These are phyloP conservation scores for Pyrgilauda ruficollis DNA, from an alignment of 2,113 vertebrate genomes.

Conservation along the genomic window DNA sequence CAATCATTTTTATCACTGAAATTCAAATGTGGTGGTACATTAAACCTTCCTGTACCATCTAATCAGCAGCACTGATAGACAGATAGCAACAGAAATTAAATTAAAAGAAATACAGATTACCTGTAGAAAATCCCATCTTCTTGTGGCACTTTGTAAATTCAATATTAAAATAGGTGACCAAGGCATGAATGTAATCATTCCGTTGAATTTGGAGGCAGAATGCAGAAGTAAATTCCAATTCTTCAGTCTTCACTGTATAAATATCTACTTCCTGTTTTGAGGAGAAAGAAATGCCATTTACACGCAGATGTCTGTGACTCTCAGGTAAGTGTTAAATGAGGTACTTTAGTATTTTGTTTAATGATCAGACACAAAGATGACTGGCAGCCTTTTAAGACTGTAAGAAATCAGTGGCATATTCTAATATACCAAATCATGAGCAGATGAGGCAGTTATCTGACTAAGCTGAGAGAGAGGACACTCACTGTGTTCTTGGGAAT, in stretches of 20 bases:
- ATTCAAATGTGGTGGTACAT: neutral
- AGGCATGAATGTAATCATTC: slow-evolving; percentile 93
- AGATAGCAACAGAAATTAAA: neutral
- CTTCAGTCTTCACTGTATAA: slow-evolving; percentile 93
- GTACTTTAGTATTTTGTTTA: neutral
- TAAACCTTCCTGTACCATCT: neutral
- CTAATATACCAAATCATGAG: neutral
- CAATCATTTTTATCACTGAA: neutral
- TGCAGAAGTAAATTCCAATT: slow-evolving; percentile 89
- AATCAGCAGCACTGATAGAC: neutral
- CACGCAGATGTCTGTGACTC: neutral
- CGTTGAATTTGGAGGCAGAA: slow-evolving; percentile 96
- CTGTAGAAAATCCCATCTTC: slow-evolving; percentile 96
- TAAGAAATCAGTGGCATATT: neutral
- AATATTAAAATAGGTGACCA: slow-evolving; percentile 97
- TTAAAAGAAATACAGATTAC: slow-evolving; percentile 59
- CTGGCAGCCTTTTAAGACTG: neutral
- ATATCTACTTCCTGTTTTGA: slow-evolving; percentile 91
- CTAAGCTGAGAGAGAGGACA: neutral
- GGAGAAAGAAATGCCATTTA: neutral
- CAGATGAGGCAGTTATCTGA: neutral
- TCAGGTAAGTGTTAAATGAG: neutral
- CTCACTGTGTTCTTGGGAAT: neutral
- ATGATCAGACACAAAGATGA: neutral
- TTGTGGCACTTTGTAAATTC: slow-evolving; percentile 99